Conservation (phyloP, 2,113 vertebrate genomes). For the Tragelaphus strepsiceros region DNA sequence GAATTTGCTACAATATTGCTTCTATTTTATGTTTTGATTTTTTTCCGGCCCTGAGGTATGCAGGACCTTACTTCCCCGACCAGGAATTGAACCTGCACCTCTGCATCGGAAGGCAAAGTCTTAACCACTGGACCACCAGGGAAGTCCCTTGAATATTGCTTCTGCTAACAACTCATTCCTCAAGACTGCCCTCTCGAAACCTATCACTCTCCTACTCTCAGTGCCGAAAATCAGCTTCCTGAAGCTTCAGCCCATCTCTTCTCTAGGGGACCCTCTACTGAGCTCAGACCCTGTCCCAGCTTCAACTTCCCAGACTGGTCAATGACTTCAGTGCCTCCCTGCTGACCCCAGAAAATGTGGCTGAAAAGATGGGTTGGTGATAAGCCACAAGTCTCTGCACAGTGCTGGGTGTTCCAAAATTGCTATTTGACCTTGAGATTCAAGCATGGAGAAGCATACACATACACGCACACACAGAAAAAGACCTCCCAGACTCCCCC, state of each 20-base stretch:
- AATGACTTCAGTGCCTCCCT: background rate
- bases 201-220: background rate
- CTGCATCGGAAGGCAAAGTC: background rate
- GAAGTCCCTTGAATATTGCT: background rate
- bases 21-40: background rate
- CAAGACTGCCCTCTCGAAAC: background rate
- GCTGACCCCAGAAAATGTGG: background rate
- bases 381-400: background rate
- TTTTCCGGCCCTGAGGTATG: background rate
- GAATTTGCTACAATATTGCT: background rate
- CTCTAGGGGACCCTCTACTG: accelerated
- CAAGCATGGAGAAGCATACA: background rate
- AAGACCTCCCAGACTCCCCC: background rate
- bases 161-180: background rate
- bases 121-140: background rate
- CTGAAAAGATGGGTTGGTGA: background rate
- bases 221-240: accelerated
- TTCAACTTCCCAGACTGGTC: background rate
- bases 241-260: background rate
- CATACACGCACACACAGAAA: background rate
- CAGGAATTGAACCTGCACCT: background rate
- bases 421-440: background rate
- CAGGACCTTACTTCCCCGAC: background rate
- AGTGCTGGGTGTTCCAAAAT: accelerated
- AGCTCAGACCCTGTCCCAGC: background rate